Base-by-base conservation (phyloP, 1,140 invertebrate species). In the Brachionus plicatilis region DNA sequence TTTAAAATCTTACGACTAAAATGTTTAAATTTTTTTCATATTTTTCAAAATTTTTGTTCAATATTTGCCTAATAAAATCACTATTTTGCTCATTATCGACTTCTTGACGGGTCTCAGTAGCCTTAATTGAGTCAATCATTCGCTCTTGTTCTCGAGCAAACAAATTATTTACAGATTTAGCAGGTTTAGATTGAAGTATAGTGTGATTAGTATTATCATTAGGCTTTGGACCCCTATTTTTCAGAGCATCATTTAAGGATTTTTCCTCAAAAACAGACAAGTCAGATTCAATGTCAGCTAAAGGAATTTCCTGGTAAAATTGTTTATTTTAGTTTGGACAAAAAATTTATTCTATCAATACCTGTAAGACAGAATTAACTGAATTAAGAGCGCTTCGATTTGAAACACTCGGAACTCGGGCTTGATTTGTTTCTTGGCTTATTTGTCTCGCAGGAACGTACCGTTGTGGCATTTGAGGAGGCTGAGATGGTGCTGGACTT, bases 381-480 rank as follows among this genome's bases (percentile, higher is more conserved):
- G 72, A 50, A 24, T 47, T 76, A 12, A 47, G 9, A 7, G 20
- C 45, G 20, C 17, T 53, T 76, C 41, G 41, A 76, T 24, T 76
- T 24, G 72, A 76, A 76, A 50, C 20, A 76, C 20, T 50, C 3
- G 45, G 45, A 24, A 11, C 1, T 47, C 45, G n/a, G 27, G 43
- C 41, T 76, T 76, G 72, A 47, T 76, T 76, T 47, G 50, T 8
- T 20, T 47, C 72, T 50, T 47, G 72, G 45, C 45, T 76, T 20
- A 76, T 33, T 76, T 76, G 72, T 50, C 72, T 76, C 20, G 72
- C 41, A 12, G 72, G 72, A 47, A 76, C 72, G 72, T 76, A 76
- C 8, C 72, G 41, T 50, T 76, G 72, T 27, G 72, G 45, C 41
- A 47, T 47, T 47, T 47, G 41, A 5, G 41, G 43, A 47, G 65